A percentile compares a stretch with the other conserved stretches of the same genome.
phyloP scores from a whole-genome alignment of 2,113 vertebrate genomes.

The Phylloscopus trochiloides region DNA sequence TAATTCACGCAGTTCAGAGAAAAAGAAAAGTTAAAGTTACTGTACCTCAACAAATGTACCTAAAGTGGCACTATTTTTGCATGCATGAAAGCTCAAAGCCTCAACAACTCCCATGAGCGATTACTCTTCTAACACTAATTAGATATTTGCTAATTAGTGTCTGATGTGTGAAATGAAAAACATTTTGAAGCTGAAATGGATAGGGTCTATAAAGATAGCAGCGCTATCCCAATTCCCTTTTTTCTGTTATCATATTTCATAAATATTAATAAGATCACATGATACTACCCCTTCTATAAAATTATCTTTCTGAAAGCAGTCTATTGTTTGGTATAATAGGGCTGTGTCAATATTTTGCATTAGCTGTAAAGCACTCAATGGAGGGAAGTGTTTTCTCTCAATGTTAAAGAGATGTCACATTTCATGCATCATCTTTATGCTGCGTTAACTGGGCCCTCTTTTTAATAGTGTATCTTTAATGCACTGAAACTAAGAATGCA shows the following conservation, averaged over 20 bases:
- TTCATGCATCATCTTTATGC: constrained; percentile 73
- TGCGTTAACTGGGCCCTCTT: constrained; percentile 53
- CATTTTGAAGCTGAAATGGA: constrained; percentile 87
- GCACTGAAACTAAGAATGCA: constrained; percentile 50
- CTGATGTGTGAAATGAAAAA: constrained; percentile 91
- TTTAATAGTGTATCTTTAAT: constrained; percentile 48
- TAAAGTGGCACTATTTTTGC: constrained; percentile 78
- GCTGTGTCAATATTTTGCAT: constrained; percentile 85
- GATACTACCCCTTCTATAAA: constrained; percentile 74
- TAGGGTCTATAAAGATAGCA: constrained; percentile 81
- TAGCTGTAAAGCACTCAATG: constrained; percentile 75
- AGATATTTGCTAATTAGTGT: constrained; percentile 95
- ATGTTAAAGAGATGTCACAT: constrained; percentile 79
- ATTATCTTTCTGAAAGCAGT: constrained; percentile 74
- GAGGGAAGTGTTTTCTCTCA: constrained; percentile 70
- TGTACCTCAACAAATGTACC: constrained; percentile 82
- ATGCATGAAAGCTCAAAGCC: constrained; percentile 81
- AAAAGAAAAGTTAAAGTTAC: constrained; percentile 81
- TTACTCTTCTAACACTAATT: constrained; percentile 96
- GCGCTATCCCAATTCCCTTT: constrained; percentile 76
- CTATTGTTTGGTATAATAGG: constrained; percentile 80
- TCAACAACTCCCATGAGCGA: constrained; percentile 86
- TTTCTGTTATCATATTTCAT: constrained; percentile 84
- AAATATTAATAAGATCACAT: constrained; percentile 88
- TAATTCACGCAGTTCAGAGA: constrained; percentile 58